phyloP scores from a whole-genome alignment of 1,140 invertebrate species.

The Lerema accius region DNA sequence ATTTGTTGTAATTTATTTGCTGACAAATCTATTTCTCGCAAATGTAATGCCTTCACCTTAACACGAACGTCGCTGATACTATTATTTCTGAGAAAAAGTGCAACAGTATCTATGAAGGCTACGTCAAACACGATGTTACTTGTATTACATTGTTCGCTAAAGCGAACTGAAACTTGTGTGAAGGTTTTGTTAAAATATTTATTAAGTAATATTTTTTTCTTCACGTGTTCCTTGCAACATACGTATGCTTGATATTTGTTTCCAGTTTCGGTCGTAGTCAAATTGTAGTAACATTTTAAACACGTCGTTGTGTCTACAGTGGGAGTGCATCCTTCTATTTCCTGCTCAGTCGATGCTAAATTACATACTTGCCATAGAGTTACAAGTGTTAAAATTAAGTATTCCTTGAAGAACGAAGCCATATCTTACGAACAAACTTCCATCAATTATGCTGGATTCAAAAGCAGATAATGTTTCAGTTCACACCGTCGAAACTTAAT shows the following conservation, averaged over 20 bases:
- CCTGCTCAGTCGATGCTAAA: conserved; percentile 56
- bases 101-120: conserved; percentile 60
- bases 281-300: conserved; percentile 63
- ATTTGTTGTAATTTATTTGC: conserved; percentile 71
- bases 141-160: conserved; percentile 57
- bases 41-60: conserved; percentile 56
- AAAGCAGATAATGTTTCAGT: conserved; percentile 55
- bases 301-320: conserved; percentile 43
- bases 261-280: conserved; percentile 61
- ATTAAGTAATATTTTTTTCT: conserved; percentile 42
- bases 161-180: conserved; percentile 52
- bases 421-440: conserved; percentile 49
- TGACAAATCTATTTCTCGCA: conserved; percentile 75
- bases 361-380: conserved; percentile 57
- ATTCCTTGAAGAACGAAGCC: conserved; percentile 63
- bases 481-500: conserved; percentile 48
- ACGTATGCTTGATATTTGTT: conserved; percentile 48
- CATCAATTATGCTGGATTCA: conserved; percentile 68
- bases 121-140: conserved; percentile 57
- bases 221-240: conserved; percentile 55
- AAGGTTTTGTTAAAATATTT: conserved; percentile 59
- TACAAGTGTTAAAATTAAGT: conserved; percentile 64
- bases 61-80: conserved; percentile 63
- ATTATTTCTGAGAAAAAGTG: conserved; percentile 68
- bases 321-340: conserved; percentile 49